Conservation (phyloP, 2,888 invertebrate genomes). For the Lasius fuliginosus region DNA sequence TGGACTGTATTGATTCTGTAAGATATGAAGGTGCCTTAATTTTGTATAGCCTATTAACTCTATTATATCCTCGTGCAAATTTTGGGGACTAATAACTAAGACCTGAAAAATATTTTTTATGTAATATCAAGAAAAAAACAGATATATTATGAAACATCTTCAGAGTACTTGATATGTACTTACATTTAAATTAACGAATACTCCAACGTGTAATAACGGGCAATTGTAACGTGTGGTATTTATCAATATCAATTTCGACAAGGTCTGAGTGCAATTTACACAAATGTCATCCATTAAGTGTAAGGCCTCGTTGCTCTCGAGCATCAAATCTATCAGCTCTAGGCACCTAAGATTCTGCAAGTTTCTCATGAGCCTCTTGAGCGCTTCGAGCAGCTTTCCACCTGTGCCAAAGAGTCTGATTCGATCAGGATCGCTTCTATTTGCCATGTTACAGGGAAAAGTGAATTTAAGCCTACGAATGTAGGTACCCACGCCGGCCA, state of each 20-base stretch:
- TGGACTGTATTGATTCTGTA: conserved; percentile 91
- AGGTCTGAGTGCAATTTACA: conserved; percentile 88
- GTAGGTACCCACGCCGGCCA: conserved; percentile 87
- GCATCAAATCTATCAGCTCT: conserved; percentile 91
- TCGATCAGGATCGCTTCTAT: conserved; percentile 88
- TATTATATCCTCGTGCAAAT: conserved; percentile 91
- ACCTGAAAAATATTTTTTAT: conserved; percentile 85
- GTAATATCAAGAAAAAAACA: background rate
- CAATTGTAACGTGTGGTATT: conserved; percentile 91
- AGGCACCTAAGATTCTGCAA: conserved; percentile 89
- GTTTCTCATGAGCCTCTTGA: conserved; percentile 90
- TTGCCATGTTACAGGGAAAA: conserved; percentile 92
- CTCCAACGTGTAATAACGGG: conserved; percentile 91
- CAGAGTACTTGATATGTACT: conserved; percentile 58
- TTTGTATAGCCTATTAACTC: conserved; percentile 90
- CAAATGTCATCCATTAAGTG: conserved; percentile 92
- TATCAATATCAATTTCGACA: conserved; percentile 90
- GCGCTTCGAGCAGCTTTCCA: conserved; percentile 89
- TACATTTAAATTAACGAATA: conserved; percentile 92
- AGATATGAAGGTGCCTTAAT: conserved; percentile 90
- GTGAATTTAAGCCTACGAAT: conserved; percentile 90
- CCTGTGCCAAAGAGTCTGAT: conserved; percentile 92
- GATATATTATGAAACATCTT: background rate
- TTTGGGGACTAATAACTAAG: conserved; percentile 91
- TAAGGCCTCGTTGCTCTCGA: conserved; percentile 91